Evolutionary conservation across 1,140 invertebrate genomes (phyloP), one percentile per base, ranked within the genome.

Genomic region (Manduca sexta): DNA sequence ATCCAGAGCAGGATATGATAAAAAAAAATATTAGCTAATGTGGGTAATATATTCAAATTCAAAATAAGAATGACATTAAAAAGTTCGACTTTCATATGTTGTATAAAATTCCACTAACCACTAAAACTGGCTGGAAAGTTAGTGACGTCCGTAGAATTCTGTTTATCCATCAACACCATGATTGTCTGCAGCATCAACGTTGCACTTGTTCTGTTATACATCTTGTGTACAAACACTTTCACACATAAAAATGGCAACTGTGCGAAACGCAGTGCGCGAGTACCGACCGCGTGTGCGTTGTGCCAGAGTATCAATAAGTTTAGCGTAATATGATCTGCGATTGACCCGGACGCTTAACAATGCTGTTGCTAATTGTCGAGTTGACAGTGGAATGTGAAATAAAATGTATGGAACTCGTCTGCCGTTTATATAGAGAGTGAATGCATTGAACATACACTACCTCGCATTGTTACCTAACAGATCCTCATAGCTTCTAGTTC

Each of bases 111-210:
- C 13, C 48, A 83, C 78, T 72, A 59, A 80, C 80, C 78, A 50
- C 53, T 59, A 60, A 68, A 76, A 15, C 54, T 61, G n/a, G 50
- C 61, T 4, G 78, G 76, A 45, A 72, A 81, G 38, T 70, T 68
- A 5, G 75, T 79, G 17, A 82, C 74, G 41, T 68, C 68, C 0
- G 79, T 76, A 1, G 71, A 61, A 63, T 85, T 83, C 43, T 83
- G 81, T 45, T 82, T 80, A 13, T 82, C 73, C 74, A 86, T 81
- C 49, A 87, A 59, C n/a, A 86, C 74, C 69, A 87, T 78, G 30
- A 87, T 82, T 5, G 86, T 85, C 45, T 86, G 82, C 38, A 87
- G 64, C 83, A 86, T 83, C 41, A 87, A 52, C n/a, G 81, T 81
- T 0, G 78, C 76, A 76, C 79, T 84, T 5, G 81, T 84, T 35